These are phyloP conservation scores for Lophotriccus pileatus DNA, from an alignment of 2,797 vertebrate species.

Conservation along the genomic window DNA sequence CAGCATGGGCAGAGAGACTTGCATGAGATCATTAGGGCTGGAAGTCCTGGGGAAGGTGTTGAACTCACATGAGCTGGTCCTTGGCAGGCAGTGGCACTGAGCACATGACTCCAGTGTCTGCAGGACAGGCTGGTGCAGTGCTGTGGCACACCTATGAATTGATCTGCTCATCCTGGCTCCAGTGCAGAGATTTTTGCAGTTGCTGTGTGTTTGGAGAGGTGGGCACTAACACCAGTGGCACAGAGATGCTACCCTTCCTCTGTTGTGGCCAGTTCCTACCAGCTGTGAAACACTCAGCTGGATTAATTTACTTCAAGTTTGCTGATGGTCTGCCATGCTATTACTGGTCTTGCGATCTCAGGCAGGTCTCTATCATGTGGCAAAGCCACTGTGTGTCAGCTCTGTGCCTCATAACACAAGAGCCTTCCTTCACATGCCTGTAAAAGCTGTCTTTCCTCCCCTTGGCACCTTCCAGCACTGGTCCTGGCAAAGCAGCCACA, in stretches of 20 bases:
- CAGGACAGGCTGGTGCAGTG: accelerated
- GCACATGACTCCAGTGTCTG: background rate
- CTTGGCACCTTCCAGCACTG: background rate
- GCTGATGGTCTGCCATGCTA: accelerated
- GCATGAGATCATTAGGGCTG: background rate
- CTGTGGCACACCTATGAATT: background rate
- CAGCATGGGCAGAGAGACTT: background rate
- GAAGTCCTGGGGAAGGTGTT: background rate
- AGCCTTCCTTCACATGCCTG: background rate
- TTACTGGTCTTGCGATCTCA: accelerated
- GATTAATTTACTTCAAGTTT: background rate
- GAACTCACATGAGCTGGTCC: background rate
- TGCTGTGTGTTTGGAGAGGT: background rate
- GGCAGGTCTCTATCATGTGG: background rate
- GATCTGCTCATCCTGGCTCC: background rate
- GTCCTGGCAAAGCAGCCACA: background rate
- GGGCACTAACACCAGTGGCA: background rate
- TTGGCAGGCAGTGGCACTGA: background rate
- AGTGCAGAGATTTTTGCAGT: background rate
- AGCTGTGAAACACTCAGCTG: background rate
- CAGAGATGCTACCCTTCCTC: background rate
- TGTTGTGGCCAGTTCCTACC: background rate
- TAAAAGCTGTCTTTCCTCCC: background rate
- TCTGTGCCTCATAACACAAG: background rate
- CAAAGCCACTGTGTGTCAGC: background rate